Evolutionary conservation across 2,888 invertebrate genomes (phyloP).

Genomic region (Sinohyriopsis cumingii): DNA sequence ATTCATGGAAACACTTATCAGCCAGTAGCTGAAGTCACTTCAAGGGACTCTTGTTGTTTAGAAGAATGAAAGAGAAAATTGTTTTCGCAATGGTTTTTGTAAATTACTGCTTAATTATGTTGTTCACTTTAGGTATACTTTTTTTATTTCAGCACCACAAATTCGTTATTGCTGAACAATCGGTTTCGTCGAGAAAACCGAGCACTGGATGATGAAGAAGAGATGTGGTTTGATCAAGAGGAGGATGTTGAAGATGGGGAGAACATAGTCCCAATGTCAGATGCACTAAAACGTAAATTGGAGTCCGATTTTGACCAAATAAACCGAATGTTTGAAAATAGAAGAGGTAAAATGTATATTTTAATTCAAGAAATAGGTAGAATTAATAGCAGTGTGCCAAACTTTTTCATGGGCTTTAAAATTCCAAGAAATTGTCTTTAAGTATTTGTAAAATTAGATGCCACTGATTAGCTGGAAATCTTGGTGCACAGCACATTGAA

Average conservation of each 20-base stretch:
- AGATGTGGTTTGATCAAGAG: slow-evolving; percentile 99
- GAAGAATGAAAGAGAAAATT: too few species aligned
- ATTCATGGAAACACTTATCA: too few species aligned
- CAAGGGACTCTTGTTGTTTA: too few species aligned
- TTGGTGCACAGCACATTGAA: too few species aligned
- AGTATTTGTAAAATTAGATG: too few species aligned
- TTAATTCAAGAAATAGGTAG: too few species aligned
- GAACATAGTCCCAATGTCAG: slow-evolving; percentile 69
- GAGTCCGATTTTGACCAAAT: slow-evolving; percentile 78
- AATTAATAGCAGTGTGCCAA: too few species aligned
- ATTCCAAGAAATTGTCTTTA: too few species aligned
- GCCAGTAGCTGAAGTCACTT: too few species aligned
- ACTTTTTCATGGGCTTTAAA: too few species aligned
- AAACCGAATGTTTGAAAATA: slow-evolving; percentile 81
- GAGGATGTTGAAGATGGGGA: slow-evolving; percentile 76
- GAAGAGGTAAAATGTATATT: slow-evolving; percentile 69
- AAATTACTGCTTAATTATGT: too few species aligned
- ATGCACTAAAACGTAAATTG: slow-evolving; percentile 76
- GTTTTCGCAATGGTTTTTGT: background rate
- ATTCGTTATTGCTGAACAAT: slow-evolving; percentile 80
- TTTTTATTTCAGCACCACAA: slow-evolving; percentile 73
- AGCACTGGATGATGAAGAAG: slow-evolving; percentile 96
- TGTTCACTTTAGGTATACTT: background rate
- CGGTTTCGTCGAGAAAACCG: slow-evolving; percentile 93
- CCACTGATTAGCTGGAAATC: too few species aligned